Evolutionary conservation across 2,797 vertebrate genomes (phyloP), one percentile per base, ranked within the genome.

Genomic region (Huso huso): DNA sequence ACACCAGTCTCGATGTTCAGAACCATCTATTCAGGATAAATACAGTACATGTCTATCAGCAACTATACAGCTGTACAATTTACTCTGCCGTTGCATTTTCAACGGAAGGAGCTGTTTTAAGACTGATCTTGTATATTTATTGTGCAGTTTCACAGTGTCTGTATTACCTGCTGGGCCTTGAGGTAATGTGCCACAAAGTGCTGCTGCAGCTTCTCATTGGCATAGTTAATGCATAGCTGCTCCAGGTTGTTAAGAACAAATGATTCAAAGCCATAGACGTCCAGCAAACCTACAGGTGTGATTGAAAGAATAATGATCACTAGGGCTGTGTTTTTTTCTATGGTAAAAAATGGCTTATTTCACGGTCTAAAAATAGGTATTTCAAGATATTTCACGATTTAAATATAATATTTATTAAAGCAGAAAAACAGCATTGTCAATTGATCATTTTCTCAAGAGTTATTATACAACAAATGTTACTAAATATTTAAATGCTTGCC

Each of bases 151-250:
- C 6, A 6, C 11, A n/a, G 55, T 37, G 10, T 2, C 55, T 10
- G 23, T 6, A 50, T 66, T 85, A 96, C 95, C 93, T 97, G 95
- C 76, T 97, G 95, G 49, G 93, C 90, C 77, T 77, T 83, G 51
- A 98, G 88, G 69, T 94, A 95, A 82, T 96, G 93, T 6, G 87
- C 82, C 66, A 99, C 97, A 70, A 99, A 99, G 83, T 99, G 95
- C 84, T 99, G 97, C 80, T 99, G 97, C 50, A 99, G 89, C 68
- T 99, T 99, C 86, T 99, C 96, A 0, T 98, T 99, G 81, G 95
- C 92, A 0, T 99, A 99, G 84, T 99, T 99, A 79, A 99, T 98
- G 68, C 96, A 99, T 63, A 99, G 77, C 86, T 99, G 96, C 76
- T 99, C 96, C 81, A 99, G 73, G 77, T 89, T 96, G 80, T 99